Percentiles rank a stretch among this genome's conserved stretches.
Evolutionary conservation across 2,113 vertebrate species (phyloP).

Genomic region (Aegypius monachus): DNA sequence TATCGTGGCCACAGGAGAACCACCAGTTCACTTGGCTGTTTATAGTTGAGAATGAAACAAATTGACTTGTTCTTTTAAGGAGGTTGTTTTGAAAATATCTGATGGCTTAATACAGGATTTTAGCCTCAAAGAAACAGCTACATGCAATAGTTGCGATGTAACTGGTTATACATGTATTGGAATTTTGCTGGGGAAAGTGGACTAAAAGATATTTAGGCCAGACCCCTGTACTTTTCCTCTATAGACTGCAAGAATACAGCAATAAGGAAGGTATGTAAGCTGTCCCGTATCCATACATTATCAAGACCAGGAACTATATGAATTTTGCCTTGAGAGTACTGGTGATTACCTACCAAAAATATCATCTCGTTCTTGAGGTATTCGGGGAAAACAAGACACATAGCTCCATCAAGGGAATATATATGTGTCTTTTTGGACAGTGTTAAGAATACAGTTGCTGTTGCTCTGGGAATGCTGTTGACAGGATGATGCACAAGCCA

Average conservation of each 20-base stretch:
- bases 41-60: not conserved
- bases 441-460: not conserved
- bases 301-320: not conserved
- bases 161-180: not conserved
- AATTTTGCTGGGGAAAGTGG: not conserved
- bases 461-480: not conserved
- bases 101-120: not conserved
- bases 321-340: not conserved
- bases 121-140: not conserved
- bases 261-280: not conserved
- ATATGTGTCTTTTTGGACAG: not conserved
- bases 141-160: not conserved
- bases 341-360: not conserved
- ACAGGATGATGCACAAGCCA: not conserved
- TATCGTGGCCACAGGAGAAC: not conserved
- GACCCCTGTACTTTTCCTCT: not conserved
- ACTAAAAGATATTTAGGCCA: not conserved
- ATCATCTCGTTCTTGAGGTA: not conserved
- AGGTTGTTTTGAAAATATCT: not conserved
- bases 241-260: not conserved
- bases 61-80: not conserved
- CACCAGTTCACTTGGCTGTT: not conserved
- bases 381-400: not conserved
- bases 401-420: not conserved
- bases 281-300: not conserved